Conservation (phyloP, 2,797 vertebrate species). For the Iguana delicatissima region DNA sequence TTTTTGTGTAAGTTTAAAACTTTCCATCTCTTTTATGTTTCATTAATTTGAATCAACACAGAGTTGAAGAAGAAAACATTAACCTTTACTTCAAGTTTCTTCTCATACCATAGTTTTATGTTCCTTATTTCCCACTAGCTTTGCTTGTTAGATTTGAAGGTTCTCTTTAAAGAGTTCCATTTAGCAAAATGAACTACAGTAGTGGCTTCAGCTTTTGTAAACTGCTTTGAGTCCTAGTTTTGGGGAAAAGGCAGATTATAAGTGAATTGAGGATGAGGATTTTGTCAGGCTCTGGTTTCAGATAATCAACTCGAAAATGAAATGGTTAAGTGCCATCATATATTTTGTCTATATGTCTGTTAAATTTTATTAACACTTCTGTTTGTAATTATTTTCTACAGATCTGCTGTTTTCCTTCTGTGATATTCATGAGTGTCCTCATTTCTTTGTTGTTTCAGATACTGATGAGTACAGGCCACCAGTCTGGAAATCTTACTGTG, state of each 20-base stretch:
- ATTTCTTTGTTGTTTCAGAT: constrained; percentile 80
- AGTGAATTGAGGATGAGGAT: too few relatives aligned
- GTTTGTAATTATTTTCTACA: background rate
- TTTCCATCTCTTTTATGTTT: background rate
- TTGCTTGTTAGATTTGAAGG: background rate
- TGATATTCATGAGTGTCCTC: constrained; percentile 32
- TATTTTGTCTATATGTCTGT: background rate
- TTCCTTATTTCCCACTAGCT: background rate
- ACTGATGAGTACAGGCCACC: constrained; percentile 91
- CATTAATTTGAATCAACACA: background rate
- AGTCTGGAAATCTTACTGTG: constrained; percentile 92
- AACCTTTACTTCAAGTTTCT: background rate
- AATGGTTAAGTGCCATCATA: background rate
- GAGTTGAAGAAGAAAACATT: background rate
- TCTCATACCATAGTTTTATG: background rate
- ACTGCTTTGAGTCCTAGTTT: too few relatives aligned
- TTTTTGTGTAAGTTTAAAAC: background rate
- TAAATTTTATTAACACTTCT: constrained; percentile 31
- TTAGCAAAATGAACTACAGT: background rate
- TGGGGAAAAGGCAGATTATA: too few relatives aligned
- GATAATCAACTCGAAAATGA: constrained; percentile 8
- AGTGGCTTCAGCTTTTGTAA: background rate
- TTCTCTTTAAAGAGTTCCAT: background rate
- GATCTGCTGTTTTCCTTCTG: background rate
- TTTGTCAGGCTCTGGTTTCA: background rate